Evolutionary conservation across 2,113 vertebrate genomes (phyloP), one percentile per base, ranked within the genome.

Genomic region (Catharus fuscescens): DNA sequence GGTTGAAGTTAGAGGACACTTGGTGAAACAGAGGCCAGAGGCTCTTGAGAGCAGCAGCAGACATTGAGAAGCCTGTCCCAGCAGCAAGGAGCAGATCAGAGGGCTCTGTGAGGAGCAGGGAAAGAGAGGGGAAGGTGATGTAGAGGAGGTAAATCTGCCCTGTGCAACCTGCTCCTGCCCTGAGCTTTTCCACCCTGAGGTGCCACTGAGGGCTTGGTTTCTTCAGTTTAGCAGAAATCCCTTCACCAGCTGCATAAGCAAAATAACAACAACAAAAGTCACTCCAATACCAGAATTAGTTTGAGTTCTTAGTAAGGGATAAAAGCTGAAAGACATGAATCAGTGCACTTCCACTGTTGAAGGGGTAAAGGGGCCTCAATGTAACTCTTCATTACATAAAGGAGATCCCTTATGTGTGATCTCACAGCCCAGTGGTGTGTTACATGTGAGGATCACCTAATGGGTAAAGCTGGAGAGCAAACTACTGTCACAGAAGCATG

Each of bases 311-410:
- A n/a, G 42, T n/a, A 38, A 65, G 18, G 24, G 52, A 77, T 56
- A 56, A 92, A 77, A 84, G 36, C 52, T 80, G 42, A 73, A 77
- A 78, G 42, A 50, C 15, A 52, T 66, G 44, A 8, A 45, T 23
- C 20, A 32, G 40, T 29, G 12, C 44, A 21, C n/a, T 70, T 66
- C 18, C 0, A 0, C 28, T 36, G 23, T 9, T 50, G 50, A 78
- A 76, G 25, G 8, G 13, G 31, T 59, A 78, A 84, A 80, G 29
- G 14, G 14, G 4, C 52, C 29, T 94, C 60, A 62, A 2, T 34
- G 12, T 16, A 78, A 66, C 34, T 40, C 29, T 56, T n/a, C 17
- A 32, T 18, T 11, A 42, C 3, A 3, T 40, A n/a, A 44, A 67
- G 29, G 40, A 60, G 10, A 40, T 62, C 24, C 8, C 13, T 62